Percentiles rank a stretch among this genome's conserved stretches.
These are phyloP conservation scores for Ceraclea dissimilis DNA, from an alignment of 2,888 invertebrate genomes.

Conservation along the genomic window DNA sequence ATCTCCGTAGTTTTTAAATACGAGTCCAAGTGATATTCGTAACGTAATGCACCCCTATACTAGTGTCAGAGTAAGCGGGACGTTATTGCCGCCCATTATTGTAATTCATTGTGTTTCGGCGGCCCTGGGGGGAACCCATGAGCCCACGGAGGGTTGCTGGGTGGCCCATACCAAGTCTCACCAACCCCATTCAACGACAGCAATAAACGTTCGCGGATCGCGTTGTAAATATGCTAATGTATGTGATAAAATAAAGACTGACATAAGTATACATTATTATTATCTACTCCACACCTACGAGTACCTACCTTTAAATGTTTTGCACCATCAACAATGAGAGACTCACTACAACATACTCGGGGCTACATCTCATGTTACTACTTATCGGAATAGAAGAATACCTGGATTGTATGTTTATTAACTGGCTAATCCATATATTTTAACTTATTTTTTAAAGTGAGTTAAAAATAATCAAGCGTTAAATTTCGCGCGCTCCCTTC, in stretches of 20 bases:
- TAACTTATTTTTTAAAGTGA: no score
- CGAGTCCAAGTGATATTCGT: no score
- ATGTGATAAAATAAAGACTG: conserved; percentile 23
- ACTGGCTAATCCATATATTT: no score
- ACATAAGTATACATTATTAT: background rate
- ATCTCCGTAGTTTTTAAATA: no score
- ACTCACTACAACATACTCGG: no score
- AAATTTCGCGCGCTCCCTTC: no score
- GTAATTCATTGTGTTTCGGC: conserved; percentile 27
- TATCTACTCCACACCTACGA: background rate
- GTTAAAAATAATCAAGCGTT: no score
- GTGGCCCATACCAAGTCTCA: background rate
- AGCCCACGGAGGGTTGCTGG: conserved; percentile 10
- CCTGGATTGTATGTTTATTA: no score
- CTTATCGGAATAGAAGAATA: no score
- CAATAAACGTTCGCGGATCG: conserved; percentile 26
- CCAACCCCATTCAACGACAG: conserved; percentile 21
- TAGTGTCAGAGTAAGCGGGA: conserved; percentile 17
- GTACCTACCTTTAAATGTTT: no score
- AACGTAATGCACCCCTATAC: background rate
- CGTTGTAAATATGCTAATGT: conserved; percentile 27
- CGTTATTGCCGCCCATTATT: conserved; percentile 27
- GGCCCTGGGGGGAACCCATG: conserved; percentile 12
- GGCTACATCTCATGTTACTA: no score
- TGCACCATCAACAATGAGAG: background rate